phyloP scores from a whole-genome alignment of 2,797 vertebrate species.

The Gallinago stenura region DNA sequence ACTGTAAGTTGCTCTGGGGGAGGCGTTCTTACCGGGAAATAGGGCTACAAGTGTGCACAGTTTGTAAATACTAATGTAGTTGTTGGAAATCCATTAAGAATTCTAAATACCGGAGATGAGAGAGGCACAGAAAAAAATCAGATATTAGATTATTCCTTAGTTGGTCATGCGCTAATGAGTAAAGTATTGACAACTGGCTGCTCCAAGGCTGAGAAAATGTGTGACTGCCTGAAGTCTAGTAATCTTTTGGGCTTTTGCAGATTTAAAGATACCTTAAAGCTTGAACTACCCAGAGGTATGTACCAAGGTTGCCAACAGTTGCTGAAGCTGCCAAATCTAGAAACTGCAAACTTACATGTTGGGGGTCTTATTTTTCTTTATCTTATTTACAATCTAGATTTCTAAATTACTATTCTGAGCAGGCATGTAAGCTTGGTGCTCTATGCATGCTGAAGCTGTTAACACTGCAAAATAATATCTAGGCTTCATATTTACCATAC shows the following conservation, averaged over 20 bases:
- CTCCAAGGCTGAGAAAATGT: neutral
- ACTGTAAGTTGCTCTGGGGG: conserved; percentile 82
- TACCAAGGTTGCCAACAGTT: neutral
- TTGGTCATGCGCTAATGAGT: neutral
- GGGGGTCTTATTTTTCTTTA: neutral
- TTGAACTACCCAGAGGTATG: neutral
- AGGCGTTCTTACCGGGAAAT: neutral
- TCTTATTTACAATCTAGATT: neutral
- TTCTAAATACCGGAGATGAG: neutral
- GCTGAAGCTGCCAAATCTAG: neutral
- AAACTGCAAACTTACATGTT: neutral
- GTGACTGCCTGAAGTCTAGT: neutral
- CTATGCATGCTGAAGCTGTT: neutral
- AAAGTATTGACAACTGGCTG: neutral
- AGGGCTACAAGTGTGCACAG: neutral
- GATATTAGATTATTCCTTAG: neutral
- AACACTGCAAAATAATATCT: neutral
- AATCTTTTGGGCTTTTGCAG: neutral
- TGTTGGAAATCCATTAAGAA: neutral
- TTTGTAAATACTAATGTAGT: neutral
- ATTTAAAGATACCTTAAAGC: neutral
- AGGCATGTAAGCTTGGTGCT: neutral
- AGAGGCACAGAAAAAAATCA: neutral
- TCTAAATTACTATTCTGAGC: neutral
- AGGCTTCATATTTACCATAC: neutral